phyloP scores from a whole-genome alignment of 2,888 invertebrate species.

The Parascotia fuliginaria region DNA sequence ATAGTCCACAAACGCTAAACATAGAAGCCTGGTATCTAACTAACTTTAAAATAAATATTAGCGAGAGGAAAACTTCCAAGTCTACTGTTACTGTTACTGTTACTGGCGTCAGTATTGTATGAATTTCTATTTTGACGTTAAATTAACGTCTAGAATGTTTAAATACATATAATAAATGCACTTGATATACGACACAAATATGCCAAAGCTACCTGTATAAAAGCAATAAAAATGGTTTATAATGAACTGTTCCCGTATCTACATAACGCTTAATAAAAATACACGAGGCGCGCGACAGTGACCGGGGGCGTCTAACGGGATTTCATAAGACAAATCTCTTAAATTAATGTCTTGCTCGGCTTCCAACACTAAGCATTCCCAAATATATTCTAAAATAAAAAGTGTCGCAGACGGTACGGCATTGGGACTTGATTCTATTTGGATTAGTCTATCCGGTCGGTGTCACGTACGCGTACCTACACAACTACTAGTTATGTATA shows the following conservation, averaged over 20 bases:
- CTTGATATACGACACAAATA: constrained; percentile 6
- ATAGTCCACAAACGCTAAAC: too few species aligned
- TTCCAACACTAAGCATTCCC: constrained; percentile 57
- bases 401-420: constrained; percentile 50
- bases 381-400: constrained; percentile 67
- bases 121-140: neutral
- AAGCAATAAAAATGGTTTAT: constrained; percentile 25
- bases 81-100: too few species aligned
- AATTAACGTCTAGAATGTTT: neutral
- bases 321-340: constrained; percentile 58
- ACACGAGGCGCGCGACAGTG: constrained; percentile 24
- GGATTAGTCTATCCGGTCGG: constrained; percentile 60
- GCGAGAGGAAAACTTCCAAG: too few species aligned
- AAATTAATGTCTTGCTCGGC: constrained; percentile 57
- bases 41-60: too few species aligned
- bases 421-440: constrained; percentile 55
- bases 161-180: neutral
- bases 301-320: constrained; percentile 43
- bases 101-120: neutral
- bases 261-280: constrained; percentile 33
- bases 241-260: constrained; percentile 24
- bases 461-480: constrained; percentile 51
- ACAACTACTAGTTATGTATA: constrained; percentile 36
- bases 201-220: constrained; percentile 3
- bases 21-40: too few species aligned